phyloP scores from a whole-genome alignment of 2,888 invertebrate genomes.

The Cryptocheilus praepositus region DNA sequence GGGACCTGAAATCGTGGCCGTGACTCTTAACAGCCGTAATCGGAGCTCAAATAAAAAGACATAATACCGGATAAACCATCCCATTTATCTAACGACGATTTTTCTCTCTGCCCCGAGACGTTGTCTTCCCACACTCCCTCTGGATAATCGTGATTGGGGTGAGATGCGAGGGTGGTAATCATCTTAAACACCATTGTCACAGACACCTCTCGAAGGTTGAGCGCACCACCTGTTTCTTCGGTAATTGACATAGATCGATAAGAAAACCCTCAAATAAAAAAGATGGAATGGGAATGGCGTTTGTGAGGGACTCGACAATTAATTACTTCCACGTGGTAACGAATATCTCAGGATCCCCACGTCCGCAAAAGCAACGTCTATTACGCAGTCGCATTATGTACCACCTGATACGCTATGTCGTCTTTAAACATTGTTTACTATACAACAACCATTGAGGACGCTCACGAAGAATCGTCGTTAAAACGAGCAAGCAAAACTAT shows the following conservation, averaged over 20 bases:
- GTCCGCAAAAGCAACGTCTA: no score
- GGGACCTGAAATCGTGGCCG: slow-evolving; percentile 23
- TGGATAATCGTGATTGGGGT: slow-evolving; percentile 13
- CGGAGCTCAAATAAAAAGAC: slow-evolving; percentile 72
- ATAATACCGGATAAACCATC: slow-evolving; percentile 73
- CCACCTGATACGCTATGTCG: no score
- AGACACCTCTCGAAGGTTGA: slow-evolving; percentile 44
- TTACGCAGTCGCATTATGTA: no score
- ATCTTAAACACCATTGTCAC: slow-evolving; percentile 69
- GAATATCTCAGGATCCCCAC: no score
- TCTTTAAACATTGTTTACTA: no score
- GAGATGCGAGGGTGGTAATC: slow-evolving; percentile 66
- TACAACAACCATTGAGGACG: no score
- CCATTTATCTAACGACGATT: slow-evolving; percentile 74
- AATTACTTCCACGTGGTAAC: no score
- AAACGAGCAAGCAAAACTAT: slow-evolving; percentile 43
- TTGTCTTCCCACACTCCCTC: slow-evolving; percentile 22
- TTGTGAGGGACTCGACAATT: background rate
- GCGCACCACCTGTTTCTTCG: slow-evolving; percentile 65
- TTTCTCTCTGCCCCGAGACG: slow-evolving; percentile 56
- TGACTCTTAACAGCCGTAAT: slow-evolving; percentile 60
- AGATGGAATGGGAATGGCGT: slow-evolving; percentile 23
- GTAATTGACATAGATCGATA: slow-evolving; percentile 69
- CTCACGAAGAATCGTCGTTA: slow-evolving; percentile 17
- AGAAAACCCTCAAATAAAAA: slow-evolving; percentile 21